Base-by-base conservation (phyloP, 2,113 vertebrate species). In the Ahaetulla prasina region DNA sequence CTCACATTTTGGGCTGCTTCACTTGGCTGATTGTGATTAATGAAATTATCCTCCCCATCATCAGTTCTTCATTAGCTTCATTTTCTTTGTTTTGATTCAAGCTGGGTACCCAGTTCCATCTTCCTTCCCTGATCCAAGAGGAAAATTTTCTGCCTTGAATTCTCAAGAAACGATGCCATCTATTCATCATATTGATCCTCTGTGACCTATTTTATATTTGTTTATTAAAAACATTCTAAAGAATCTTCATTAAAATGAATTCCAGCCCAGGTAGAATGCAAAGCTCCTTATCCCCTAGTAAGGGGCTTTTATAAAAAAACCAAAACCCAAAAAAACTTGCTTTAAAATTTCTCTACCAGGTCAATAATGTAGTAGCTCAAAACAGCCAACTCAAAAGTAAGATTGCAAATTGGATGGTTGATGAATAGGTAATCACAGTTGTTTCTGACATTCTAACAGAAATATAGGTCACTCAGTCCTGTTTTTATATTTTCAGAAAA, bases 51-150 rank as follows among this genome's bases (percentile, higher is more conserved):
- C 8, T 55, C 30, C 45, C 52, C 60, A 57, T 57, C 85, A 49
- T 85, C 88, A 50, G 18, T 91, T 91, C 63, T 43, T 43, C 60
- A 57, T 91, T 88, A 93, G 60, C 52, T 63, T 74, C 57, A 87
- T 87, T 88, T 89, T 84, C 49, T 47, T 43, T 55, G 54, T 80
- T 88, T 55, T 47, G 25, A 12, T 53, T 52, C 49, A 55, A 43
- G 22, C 47, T 80, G 22, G 20, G 47, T 25, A 49, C 63, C 45
- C 43, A 2, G 14, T 14, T 74, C 10, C 60, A 63, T 8, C 35
- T 54, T n/a, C 25, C 25, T 53, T 63, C 4, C 50, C 1, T 25
- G 80, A 35, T 9, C 8, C 55, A 45, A 43, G 35, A 63, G 23
- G 9, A 90, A 87, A 27, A 53, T 43, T 25, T 47, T 47, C 11